Evolutionary conservation across 1,140 invertebrate species (phyloP).

Genomic region (Brachionus asplanchnoidis): DNA sequence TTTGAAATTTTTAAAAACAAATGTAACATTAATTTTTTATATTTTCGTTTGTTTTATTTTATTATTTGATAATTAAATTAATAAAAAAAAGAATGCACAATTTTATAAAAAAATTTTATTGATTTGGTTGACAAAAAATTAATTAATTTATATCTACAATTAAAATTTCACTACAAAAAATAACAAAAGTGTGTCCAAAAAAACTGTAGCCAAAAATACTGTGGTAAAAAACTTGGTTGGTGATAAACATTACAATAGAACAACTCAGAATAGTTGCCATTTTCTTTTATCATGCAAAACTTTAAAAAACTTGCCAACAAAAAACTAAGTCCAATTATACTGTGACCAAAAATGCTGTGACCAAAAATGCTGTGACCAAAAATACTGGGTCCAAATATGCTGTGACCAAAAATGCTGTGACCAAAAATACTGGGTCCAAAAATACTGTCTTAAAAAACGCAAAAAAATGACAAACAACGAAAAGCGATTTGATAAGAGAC

Average conservation of each 20-base stretch:
- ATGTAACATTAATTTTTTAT: neutral
- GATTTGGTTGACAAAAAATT: neutral
- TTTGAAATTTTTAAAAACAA: neutral
- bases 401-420: neutral
- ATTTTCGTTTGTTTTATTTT: neutral
- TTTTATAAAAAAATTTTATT: neutral
- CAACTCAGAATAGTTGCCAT: too few species aligned
- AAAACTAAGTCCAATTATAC: too few species aligned
- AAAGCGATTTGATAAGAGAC: neutral
- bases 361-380: neutral
- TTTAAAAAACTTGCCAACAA: neutral
- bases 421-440: neutral
- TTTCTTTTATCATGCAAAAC: too few species aligned
- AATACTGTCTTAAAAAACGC: neutral
- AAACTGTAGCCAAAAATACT: neutral
- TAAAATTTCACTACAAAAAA: neutral
- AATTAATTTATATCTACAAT: neutral
- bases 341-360: too few species aligned
- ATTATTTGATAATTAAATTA: neutral
- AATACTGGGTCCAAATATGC: neutral
- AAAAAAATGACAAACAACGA: neutral
- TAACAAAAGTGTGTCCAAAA: neutral
- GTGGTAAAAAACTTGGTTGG: too few species aligned
- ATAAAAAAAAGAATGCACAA: neutral
- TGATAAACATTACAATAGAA: too few species aligned